Conservation (phyloP, 2,113 vertebrate species). For the Burhinus bistriatus region DNA sequence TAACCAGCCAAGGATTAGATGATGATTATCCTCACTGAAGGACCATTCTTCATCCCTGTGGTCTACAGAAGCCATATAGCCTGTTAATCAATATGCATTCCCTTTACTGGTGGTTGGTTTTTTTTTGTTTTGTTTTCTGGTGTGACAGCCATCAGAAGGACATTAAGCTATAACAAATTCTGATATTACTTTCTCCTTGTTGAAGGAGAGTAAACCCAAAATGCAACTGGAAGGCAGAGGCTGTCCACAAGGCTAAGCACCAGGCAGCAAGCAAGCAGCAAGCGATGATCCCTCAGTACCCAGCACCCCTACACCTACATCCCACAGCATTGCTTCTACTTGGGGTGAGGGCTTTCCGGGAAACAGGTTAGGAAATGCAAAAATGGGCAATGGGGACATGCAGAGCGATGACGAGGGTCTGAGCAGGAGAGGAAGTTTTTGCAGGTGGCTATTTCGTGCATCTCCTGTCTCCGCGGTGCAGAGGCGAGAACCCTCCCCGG, state of each 20-base stretch:
- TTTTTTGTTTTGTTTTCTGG: too few relatives aligned
- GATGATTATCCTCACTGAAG: background rate
- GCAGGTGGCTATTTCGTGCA: background rate
- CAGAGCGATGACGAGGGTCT: rapidly evolving
- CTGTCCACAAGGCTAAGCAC: background rate
- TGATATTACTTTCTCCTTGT: background rate
- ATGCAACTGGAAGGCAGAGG: background rate
- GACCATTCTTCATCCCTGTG: background rate
- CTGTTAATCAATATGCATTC: background rate
- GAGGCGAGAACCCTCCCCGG: background rate
- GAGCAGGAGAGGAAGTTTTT: background rate
- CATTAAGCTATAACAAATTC: background rate
- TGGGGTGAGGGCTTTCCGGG: background rate
- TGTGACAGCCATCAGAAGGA: background rate
- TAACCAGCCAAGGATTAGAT: background rate
- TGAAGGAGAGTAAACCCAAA: background rate
- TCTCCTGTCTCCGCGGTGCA: rapidly evolving
- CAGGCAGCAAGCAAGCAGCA: background rate
- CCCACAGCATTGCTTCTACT: background rate
- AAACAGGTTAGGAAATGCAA: background rate
- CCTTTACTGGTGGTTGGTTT: background rate
- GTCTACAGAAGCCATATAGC: background rate
- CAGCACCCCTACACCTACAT: too few relatives aligned
- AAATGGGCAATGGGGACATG: too few relatives aligned
- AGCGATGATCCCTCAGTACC: rapidly evolving